Conservation (phyloP, 2,113 vertebrate genomes). For the Nibea coibor region DNA sequence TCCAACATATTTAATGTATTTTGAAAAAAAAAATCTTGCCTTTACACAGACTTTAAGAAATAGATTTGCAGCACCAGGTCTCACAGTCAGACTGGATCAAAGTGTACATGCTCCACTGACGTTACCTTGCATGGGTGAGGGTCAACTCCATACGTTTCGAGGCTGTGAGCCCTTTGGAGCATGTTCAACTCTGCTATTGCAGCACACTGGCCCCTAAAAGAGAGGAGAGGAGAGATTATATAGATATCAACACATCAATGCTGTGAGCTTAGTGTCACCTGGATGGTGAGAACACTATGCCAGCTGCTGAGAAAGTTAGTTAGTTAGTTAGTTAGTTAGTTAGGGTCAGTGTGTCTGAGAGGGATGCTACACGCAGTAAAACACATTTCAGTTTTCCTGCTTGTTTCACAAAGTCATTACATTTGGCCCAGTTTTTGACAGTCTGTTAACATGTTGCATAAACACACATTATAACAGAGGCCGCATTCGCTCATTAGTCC, state of each 20-base stretch:
- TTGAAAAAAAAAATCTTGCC: no score
- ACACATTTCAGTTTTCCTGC: background rate
- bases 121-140: slow-evolving; percentile 98
- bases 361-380: background rate
- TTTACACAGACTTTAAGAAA: no score
- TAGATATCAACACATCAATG: background rate
- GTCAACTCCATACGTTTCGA: slow-evolving; percentile 98
- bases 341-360: background rate
- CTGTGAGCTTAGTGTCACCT: no score
- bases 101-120: background rate
- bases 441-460: slow-evolving; percentile 5
- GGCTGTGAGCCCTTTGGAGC: slow-evolving; percentile 92
- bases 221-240: slow-evolving; percentile 26
- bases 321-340: no score
- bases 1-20: no score
- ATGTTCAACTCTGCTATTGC: slow-evolving; percentile 94
- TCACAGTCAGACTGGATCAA: background rate
- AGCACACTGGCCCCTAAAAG: slow-evolving; percentile 90
- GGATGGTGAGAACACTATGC: no score
- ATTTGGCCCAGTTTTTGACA: background rate
- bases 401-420: background rate
- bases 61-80: background rate
- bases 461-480: background rate
- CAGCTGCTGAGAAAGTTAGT: background rate
- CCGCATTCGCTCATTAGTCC: background rate